Evolutionary conservation across 2,888 invertebrate species (phyloP).

Genomic region (Ophioninae sp.): DNA sequence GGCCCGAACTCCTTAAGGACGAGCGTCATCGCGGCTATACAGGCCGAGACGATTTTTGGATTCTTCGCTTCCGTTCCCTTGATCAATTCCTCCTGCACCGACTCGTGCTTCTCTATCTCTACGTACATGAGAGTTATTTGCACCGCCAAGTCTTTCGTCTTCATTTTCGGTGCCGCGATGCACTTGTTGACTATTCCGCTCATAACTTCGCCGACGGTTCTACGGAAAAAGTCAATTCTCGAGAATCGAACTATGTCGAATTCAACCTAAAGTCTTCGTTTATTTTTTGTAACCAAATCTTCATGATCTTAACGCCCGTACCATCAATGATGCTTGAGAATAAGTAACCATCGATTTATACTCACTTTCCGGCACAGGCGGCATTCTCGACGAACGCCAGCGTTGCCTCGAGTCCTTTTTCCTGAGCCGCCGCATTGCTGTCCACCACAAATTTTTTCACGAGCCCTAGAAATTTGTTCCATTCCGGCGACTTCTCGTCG

Average conservation of each 20-base stretch:
- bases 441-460: conserved; percentile 97
- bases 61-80: conserved; percentile 98
- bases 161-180: conserved; percentile 94
- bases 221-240: conserved; percentile 66
- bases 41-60: conserved; percentile 96
- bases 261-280: not conserved
- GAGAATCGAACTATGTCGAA: not conserved
- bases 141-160: conserved; percentile 94
- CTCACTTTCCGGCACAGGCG: conserved; percentile 90
- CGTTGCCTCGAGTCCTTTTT: conserved; percentile 96
- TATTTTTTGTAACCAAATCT: too few relatives aligned
- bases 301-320: too few relatives aligned
- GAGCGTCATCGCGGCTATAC: conserved; percentile 88
- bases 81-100: conserved; percentile 93
- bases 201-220: conserved; percentile 94
- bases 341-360: conserved; percentile 44
- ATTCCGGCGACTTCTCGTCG: conserved; percentile 97
- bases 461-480: conserved; percentile 93
- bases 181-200: conserved; percentile 95
- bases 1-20: conserved; percentile 95
- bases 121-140: conserved; percentile 96
- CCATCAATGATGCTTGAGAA: not conserved
- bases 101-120: conserved; percentile 97
- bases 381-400: conserved; percentile 96
- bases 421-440: conserved; percentile 97